Evolutionary conservation across 2,888 invertebrate species (phyloP).

Genomic region (Pyrocoelia pectoralis): DNA sequence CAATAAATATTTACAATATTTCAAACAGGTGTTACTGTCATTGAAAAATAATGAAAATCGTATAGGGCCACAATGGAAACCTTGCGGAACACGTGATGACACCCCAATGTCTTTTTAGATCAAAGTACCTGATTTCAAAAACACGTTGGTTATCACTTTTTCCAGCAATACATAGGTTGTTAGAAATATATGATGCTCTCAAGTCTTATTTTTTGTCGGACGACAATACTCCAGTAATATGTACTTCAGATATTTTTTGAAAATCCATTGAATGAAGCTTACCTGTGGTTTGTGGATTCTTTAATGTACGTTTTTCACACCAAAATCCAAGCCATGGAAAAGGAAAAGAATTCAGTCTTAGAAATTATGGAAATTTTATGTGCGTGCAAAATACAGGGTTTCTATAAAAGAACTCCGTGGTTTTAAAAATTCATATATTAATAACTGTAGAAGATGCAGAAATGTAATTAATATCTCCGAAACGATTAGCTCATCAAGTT

Average conservation of each 20-base stretch:
- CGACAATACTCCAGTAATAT: not conserved
- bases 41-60: no score
- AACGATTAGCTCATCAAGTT: no score
- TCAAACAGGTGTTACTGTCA: no score
- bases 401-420: no score
- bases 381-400: not conserved
- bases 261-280: conserved; percentile 1
- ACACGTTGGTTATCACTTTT: not conserved
- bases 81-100: no score
- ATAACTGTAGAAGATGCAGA: no score
- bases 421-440: no score
- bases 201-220: conserved; percentile 6
- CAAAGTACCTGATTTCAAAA: no score
- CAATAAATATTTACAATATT: no score
- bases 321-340: not conserved
- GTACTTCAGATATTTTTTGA: conserved; percentile 5
- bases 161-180: conserved; percentile 2
- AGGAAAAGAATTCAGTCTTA: not conserved
- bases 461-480: no score
- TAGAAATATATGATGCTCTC: conserved; percentile 1
- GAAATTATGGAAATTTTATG: conserved; percentile 4
- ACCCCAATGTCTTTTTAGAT: no score
- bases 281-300: conserved; percentile 1
- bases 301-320: conserved; percentile 3
- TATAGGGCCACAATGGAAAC: no score